Evolutionary conservation across 30 jellyfish, hydroid and myxozoan species (phyloP), one percentile per base, ranked within the genome.

Genomic region (Pelagia noctiluca): DNA sequence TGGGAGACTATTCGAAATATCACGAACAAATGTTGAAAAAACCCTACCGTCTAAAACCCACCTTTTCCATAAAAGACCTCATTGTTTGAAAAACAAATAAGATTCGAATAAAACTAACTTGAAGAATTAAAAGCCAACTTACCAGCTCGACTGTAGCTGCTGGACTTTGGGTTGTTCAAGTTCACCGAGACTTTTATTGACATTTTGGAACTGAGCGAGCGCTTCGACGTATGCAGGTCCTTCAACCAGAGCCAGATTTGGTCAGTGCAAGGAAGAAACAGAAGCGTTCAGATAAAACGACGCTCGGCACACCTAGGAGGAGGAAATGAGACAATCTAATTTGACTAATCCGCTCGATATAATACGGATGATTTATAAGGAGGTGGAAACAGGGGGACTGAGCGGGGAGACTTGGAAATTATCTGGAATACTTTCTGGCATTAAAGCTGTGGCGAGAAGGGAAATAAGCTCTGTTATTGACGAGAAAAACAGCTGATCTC

Each of bases 101-200:
- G 8, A 42, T 5, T 42, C 8, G 16, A 42, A 42, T 42, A 8
- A 42, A 16, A 52, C 30, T 25, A 52, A 52, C 16, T 30, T 57
- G 71, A 25, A 57, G 5, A 63, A 25, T 8, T 28, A 28, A n/a
- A 28, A 29, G 32, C 16, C 19, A 34, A 33, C 90, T 66, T 32
- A 80, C 90, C 83, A 46, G 42, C 47, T 28, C 48, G 46, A 30
- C n/a, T 68, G 3, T 49, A 32, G 63, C 77, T 60, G 50, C 70
- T 47, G 21, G 33, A 26, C 35, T 62, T 34, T 4, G 63, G 12
- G 34, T 50, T 70, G 57, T 53, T 53, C 29, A 80, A 35, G 26
- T 80, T 80, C 33, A 80, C 84, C 4, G 84, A 65, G 23, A 80
- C 90, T 49, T 52, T 80, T 7, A 80, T 60, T 3, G 90, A 80